Evolutionary conservation across 2,888 invertebrate genomes (phyloP).

Genomic region (Ennomos erosarius): DNA sequence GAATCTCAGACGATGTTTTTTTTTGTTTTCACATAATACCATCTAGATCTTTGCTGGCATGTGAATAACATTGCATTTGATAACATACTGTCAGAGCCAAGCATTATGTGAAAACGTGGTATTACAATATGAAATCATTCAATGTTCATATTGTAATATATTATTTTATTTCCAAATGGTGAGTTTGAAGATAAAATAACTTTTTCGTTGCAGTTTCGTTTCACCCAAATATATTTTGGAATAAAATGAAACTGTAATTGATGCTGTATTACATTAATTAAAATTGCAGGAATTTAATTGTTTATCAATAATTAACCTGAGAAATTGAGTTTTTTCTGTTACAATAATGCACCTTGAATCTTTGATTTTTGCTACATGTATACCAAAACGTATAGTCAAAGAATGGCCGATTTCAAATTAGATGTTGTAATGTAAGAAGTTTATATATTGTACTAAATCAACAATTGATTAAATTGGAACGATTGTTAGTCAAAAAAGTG

Average conservation of each 20-base stretch:
- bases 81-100: background rate
- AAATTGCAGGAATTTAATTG: background rate
- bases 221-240: background rate
- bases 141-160: conserved; percentile 9
- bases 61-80: background rate
- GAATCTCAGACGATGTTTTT: conserved; percentile 4
- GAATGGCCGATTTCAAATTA: background rate
- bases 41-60: background rate
- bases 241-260: conserved; percentile 10
- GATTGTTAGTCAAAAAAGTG: background rate
- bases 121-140: conserved; percentile 8
- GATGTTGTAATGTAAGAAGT: background rate
- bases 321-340: no score
- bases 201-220: conserved; percentile 2
- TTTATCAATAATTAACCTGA: no score
- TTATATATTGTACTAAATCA: background rate
- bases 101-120: conserved; percentile 9
- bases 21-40: conserved; percentile 5
- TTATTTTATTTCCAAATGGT: conserved; percentile 6
- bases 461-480: background rate
- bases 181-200: conserved; percentile 12
- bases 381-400: background rate
- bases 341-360: no score
- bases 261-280: conserved; percentile 7
- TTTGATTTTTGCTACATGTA: background rate